phyloP scores from a whole-genome alignment of 2,888 invertebrate genomes.

The Azorinus chamasolen region DNA sequence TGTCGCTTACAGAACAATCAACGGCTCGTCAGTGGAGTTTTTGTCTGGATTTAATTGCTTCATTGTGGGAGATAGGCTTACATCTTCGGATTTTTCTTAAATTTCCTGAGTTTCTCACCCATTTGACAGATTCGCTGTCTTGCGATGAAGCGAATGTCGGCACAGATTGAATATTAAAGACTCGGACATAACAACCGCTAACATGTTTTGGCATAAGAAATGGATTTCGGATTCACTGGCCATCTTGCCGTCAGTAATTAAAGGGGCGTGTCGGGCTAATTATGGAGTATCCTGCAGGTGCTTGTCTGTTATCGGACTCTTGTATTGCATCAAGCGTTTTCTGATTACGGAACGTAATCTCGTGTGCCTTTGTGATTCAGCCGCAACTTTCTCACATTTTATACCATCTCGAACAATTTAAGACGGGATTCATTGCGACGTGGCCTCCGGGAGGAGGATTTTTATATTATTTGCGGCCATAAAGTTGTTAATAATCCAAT shows the following conservation, averaged over 20 bases:
- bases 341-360: slow-evolving; percentile 27
- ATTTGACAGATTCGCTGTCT: slow-evolving; percentile 37
- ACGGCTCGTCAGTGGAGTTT: slow-evolving; percentile 22
- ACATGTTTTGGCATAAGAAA: slow-evolving; percentile 1
- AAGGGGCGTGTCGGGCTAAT: slow-evolving; percentile 51
- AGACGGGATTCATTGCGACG: slow-evolving; percentile 9
- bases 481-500: slow-evolving; percentile 52
- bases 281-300: slow-evolving; percentile 50
- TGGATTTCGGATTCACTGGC: neutral
- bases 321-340: slow-evolving; percentile 20
- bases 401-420: slow-evolving; percentile 30
- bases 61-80: slow-evolving; percentile 29
- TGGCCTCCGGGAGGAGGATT: slow-evolving; percentile 25
- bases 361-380: slow-evolving; percentile 3
- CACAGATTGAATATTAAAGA: slow-evolving; percentile 47
- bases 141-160: slow-evolving; percentile 22
- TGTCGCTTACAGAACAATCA: slow-evolving; percentile 38
- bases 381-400: slow-evolving; percentile 52
- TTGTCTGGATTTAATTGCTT: slow-evolving; percentile 28
- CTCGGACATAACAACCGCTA: slow-evolving; percentile 10
- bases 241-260: slow-evolving; percentile 28
- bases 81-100: slow-evolving; percentile 49
- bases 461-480: slow-evolving; percentile 53
- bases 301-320: slow-evolving; percentile 8
- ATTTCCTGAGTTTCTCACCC: slow-evolving; percentile 41